A percentile compares a stretch with the other conserved stretches of the same genome.
Evolutionary conservation across 2,113 vertebrate species (phyloP).

Genomic region (Rhea americana): DNA sequence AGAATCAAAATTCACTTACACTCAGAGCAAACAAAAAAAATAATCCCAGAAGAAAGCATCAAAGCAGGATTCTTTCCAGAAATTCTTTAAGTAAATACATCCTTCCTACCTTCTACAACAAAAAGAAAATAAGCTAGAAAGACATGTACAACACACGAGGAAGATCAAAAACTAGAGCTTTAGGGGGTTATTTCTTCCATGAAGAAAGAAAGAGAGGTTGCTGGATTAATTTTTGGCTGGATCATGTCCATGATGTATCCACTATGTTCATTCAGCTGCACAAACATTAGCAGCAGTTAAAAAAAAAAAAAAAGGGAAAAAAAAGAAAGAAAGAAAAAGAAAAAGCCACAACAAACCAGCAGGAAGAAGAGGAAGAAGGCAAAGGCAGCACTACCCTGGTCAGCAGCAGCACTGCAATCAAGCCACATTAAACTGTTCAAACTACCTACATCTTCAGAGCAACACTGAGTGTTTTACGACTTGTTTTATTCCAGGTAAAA

Average conservation of each 20-base stretch:
- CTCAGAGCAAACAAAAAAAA: constrained; percentile 51
- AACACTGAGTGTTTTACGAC: neutral
- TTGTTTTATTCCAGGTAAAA: constrained; percentile 8
- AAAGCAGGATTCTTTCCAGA: constrained; percentile 63
- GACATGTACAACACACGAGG: constrained; percentile 29
- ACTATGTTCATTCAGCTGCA: constrained; percentile 33
- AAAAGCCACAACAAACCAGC: constrained; percentile 40
- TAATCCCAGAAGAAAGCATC: constrained; percentile 66
- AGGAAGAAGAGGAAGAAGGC: constrained; percentile 17
- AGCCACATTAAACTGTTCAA: constrained; percentile 17
- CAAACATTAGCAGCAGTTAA: constrained; percentile 25
- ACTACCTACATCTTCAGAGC: constrained; percentile 25
- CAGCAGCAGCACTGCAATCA: neutral
- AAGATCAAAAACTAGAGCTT: constrained; percentile 67
- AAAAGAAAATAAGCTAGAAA: constrained; percentile 68
- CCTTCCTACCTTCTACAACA: constrained; percentile 26
- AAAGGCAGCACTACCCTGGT: neutral
- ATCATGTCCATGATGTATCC: neutral
- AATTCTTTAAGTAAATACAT: constrained; percentile 67
- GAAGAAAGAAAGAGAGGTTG: constrained; percentile 34
- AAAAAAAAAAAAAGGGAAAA: neutral
- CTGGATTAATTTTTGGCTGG: constrained; percentile 43
- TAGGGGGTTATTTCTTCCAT: constrained; percentile 42
- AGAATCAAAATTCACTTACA: constrained; percentile 62
- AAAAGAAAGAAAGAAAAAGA: neutral